Conservation (phyloP, 2,797 vertebrate species). For the Forpus xanthops region DNA sequence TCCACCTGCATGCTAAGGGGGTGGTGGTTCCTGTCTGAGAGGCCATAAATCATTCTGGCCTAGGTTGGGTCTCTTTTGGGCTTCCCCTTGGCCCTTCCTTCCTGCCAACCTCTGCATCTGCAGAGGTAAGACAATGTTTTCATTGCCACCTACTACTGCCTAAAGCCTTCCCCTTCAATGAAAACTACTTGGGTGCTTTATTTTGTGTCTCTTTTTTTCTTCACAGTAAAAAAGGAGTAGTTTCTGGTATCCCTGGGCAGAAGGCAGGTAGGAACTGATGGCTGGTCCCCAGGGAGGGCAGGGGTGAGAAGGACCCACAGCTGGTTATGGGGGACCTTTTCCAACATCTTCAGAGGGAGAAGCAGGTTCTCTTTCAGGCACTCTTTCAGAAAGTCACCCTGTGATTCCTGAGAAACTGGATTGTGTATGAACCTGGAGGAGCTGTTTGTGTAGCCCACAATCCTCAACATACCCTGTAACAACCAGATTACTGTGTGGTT, state of each 20-base stretch:
- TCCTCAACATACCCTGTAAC: background rate
- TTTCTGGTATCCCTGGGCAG: constrained; percentile 76
- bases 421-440: background rate
- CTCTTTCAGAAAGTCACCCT: background rate
- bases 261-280: constrained; percentile 78
- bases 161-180: background rate
- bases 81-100: background rate
- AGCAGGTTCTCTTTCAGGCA: background rate
- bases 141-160: background rate
- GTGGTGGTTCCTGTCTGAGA: background rate
- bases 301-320: background rate
- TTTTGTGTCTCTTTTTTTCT: constrained; percentile 51
- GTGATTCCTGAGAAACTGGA: background rate
- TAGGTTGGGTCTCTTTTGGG: background rate
- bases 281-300: background rate
- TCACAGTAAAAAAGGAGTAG: constrained; percentile 77
- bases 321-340: background rate
- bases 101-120: background rate
- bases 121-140: background rate
- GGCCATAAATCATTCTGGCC: background rate
- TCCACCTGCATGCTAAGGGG: background rate
- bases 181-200: background rate
- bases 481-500: background rate
- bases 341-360: background rate
- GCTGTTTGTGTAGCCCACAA: background rate